Conservation (phyloP, 2,113 vertebrate genomes). For the Nothoprocta perdicaria region DNA sequence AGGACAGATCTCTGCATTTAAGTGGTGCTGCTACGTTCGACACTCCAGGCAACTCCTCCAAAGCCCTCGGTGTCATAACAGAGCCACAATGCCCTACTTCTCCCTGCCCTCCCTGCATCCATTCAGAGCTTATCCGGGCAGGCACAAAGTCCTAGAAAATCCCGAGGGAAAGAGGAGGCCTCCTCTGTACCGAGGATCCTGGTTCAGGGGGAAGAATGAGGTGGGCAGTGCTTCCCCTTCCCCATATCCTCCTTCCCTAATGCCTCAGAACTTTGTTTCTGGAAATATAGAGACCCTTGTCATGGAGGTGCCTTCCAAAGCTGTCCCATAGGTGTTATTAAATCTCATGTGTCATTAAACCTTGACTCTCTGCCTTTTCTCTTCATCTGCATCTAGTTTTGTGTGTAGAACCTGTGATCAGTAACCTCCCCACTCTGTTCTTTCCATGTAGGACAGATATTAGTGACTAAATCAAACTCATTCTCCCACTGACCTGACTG, state of each 20-base stretch:
- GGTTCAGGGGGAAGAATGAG: not conserved
- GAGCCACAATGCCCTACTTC: not conserved
- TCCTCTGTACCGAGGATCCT: too few species aligned
- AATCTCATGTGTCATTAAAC: too few species aligned
- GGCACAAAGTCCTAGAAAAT: not conserved
- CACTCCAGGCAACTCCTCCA: not conserved
- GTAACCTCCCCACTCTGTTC: not conserved
- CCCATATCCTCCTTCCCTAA: not conserved
- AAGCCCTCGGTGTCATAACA: not conserved
- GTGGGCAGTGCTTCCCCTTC: not conserved
- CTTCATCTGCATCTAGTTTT: not conserved
- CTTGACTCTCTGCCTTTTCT: not conserved
- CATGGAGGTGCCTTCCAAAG: not conserved
- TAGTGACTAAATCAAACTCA: not conserved
- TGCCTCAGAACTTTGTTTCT: not conserved
- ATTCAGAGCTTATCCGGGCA: not conserved
- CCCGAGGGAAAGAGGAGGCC: too few species aligned
- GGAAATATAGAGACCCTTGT: too few species aligned
- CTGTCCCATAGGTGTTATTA: not conserved
- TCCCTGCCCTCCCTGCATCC: not conserved
- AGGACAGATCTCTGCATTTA: not conserved
- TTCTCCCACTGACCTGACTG: not conserved
- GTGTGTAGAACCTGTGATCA: not conserved
- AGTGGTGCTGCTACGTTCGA: not conserved
- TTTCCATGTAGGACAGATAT: not conserved